Evolutionary conservation across 2,888 invertebrate genomes (phyloP), one percentile per base, ranked within the genome.

Genomic region (Agonopterix arenella): DNA sequence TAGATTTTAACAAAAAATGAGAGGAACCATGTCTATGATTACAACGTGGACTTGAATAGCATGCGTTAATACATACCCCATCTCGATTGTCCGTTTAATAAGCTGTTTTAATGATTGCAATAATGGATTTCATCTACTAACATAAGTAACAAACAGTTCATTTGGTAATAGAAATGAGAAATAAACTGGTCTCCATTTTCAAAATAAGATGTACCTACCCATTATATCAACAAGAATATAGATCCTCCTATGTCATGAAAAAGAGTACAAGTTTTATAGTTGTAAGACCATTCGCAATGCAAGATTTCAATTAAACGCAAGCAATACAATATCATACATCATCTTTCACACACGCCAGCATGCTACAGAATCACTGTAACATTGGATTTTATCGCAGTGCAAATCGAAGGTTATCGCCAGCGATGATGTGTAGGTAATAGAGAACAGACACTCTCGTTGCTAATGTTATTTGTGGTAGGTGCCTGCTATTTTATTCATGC

Each of bases 271-370:
- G 11, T 42, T 42, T 13, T 1, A 42, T 8, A 42, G 13, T 11
- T 42, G 10, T 37, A n/a, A 40, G 40, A 68, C 53, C 61, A 70
- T 62, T 78, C 78, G 80, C 69, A 49, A 52, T 52, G 66, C 76
- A 59, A 48, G 10, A 7, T 8, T 36, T 9, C 50, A 44, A 49
- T 58, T 55, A 49, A 58, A 54, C 69, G 68, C 69, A 62, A 67
- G 71, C 74, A 70, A 60, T 75, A 74, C 80, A 65, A 77, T 83
- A 65, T 70, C 84, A 82, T 82, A 42, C 88, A 48, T 89, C 86
- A 60, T 55, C 88, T 54, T 51, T 48, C 86, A 85, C 55, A 68
- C 86, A 57, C 81, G 88, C 88, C 67, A 86, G 85, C 83, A 47
- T 28, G 68, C 64, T 66, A 68, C 70, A 68, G 60, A 50, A 37